These are phyloP conservation scores for Zapus hudsonius DNA, from an alignment of 2,113 vertebrate genomes.

Conservation along the genomic window DNA sequence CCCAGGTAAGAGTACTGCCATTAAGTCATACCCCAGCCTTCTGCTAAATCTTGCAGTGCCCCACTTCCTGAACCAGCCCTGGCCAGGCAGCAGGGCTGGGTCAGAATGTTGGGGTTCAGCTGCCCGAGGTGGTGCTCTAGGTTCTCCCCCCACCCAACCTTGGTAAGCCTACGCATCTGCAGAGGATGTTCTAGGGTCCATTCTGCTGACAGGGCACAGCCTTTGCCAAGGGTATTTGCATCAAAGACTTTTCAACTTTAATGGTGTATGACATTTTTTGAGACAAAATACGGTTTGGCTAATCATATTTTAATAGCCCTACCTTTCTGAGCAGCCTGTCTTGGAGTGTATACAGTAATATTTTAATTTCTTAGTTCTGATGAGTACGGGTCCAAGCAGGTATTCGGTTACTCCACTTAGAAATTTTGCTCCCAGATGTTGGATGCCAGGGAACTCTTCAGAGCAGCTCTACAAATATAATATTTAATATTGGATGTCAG, in stretches of 20 bases:
- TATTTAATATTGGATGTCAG: slow-evolving; percentile 88
- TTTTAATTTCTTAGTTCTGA: slow-evolving; percentile 87
- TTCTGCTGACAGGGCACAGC: slow-evolving; percentile 78
- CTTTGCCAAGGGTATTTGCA: slow-evolving; percentile 75
- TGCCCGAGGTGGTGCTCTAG: fast-evolving
- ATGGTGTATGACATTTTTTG: slow-evolving; percentile 87
- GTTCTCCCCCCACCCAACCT: neutral
- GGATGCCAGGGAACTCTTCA: slow-evolving; percentile 79
- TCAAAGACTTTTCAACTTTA: slow-evolving; percentile 83
- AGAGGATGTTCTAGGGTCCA: slow-evolving; percentile 51
- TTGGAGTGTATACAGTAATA: slow-evolving; percentile 76
- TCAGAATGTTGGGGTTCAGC: neutral
- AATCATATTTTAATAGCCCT: slow-evolving; percentile 88
- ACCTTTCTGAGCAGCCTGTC: slow-evolving; percentile 81
- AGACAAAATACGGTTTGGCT: slow-evolving; percentile 84
- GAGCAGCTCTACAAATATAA: slow-evolving; percentile 81
- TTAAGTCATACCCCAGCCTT: neutral
- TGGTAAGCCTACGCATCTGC: neutral
- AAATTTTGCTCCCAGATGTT: slow-evolving; percentile 85
- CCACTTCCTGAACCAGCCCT: fast-evolving
- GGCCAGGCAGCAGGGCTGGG: fast-evolving
- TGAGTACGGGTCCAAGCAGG: slow-evolving; percentile 84
- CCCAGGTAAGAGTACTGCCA: neutral
- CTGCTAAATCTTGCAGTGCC: neutral
- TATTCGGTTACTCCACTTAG: slow-evolving; percentile 86